Evolutionary conservation across 2,888 invertebrate genomes (phyloP).

Genomic region (Drosophila fungiperda): DNA sequence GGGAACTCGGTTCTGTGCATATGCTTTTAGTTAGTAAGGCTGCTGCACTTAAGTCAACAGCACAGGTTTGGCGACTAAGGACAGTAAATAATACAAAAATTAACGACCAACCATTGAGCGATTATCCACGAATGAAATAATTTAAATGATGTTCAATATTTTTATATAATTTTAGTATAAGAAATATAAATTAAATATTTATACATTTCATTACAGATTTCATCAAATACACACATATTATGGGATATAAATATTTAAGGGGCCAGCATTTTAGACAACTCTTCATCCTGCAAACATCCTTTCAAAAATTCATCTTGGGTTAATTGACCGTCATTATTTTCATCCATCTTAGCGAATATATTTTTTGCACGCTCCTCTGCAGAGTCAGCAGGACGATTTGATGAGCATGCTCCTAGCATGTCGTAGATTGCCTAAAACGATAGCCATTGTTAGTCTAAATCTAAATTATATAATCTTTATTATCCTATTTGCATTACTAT

Average conservation of each 20-base stretch:
- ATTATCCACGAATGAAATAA: conserved; percentile 31
- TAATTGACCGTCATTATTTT: conserved; percentile 99
- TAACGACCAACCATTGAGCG: not conserved
- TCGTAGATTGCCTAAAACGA: conserved; percentile 97
- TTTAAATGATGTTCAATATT: conserved; percentile 63
- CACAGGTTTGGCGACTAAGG: not conserved
- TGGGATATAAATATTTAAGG: conserved; percentile 88
- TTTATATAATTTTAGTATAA: conserved; percentile 79
- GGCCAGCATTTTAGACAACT: conserved; percentile 96
- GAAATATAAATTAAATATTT: conserved; percentile 83
- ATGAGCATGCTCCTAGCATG: conserved; percentile 99
- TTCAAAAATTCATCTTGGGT: conserved; percentile 99
- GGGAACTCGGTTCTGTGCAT: not conserved
- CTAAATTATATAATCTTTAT: not conserved
- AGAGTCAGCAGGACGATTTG: conserved; percentile 97
- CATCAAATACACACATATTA: conserved; percentile 82
- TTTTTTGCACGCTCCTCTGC: conserved; percentile 99
- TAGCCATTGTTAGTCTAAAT: not conserved
- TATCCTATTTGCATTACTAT: not conserved
- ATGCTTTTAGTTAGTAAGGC: not conserved
- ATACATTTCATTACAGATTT: conserved; percentile 82
- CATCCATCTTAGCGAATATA: conserved; percentile 99
- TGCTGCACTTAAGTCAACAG: not conserved
- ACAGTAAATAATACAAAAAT: not conserved
- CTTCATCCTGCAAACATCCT: conserved; percentile 98